Evolutionary conservation across 2,888 invertebrate species (phyloP), one percentile per base, ranked within the genome.

Genomic region (Amiota communis): DNA sequence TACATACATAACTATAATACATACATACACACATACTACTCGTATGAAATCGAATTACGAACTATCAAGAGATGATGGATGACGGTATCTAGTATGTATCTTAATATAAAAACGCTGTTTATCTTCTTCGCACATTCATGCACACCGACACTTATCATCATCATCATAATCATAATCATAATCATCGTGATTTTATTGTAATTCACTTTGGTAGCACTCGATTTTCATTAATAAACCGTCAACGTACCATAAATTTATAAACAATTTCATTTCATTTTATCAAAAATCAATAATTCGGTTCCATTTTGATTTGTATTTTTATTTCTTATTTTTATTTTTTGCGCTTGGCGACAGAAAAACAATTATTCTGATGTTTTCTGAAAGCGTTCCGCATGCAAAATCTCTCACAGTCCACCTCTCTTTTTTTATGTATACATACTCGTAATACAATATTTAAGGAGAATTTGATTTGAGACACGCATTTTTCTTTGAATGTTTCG

Each of bases 171-270:
- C 36, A 6, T 6, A n/a, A 78, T 82, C 80, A 84, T 83, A 2
- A 36, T 36, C 36, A 6, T 6, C 23, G 1, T 23, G 23, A 23
- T 36, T 36, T 36, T 36, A 36, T 36, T 36, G 36, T 83, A 81
- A 81, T 81, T 84, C 83, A 77, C 75, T 79, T 83, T 83, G 85
- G 82, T 84, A 81, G 83, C 81, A 80, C 80, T 76, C 80, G 85
- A 82, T 84, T 84, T 84, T 83, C 83, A 84, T 84, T 84, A 84
- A 83, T 84, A 84, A 84, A 82, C 81, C 85, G 83, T 84, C 83
- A 84, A 81, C 83, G 83, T 82, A 82, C 80, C 81, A 84, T 84
- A 84, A 82, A 84, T 84, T 83, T 83, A 1, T 80, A 74, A 79
- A 77, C 76, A 76, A 79, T 78, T 83, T 81, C 78, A 23, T 36